These are phyloP conservation scores for Artibeus lituratus DNA, from an alignment of 2,797 vertebrate genomes.

Conservation along the genomic window DNA sequence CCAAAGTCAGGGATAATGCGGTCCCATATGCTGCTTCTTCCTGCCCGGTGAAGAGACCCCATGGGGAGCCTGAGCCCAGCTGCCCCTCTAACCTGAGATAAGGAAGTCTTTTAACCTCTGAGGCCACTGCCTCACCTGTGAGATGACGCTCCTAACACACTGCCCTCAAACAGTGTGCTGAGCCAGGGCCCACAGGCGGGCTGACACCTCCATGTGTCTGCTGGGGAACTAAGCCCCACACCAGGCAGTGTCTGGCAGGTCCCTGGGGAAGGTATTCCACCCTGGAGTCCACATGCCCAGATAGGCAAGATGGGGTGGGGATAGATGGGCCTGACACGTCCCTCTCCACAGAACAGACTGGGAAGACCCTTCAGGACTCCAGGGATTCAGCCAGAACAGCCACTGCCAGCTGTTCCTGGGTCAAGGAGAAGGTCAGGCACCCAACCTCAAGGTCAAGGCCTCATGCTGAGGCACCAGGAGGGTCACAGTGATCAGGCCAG, in stretches of 20 bases:
- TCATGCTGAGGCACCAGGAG: neutral
- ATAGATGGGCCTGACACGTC: neutral
- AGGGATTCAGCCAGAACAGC: neutral
- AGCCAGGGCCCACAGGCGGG: neutral
- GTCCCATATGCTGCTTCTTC: neutral
- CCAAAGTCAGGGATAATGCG: neutral
- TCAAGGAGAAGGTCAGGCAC: neutral
- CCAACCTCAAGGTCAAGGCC: neutral
- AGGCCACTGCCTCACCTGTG: neutral
- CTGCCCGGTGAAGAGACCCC: neutral
- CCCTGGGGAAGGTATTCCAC: neutral
- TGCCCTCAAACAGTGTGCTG: neutral
- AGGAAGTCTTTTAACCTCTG: neutral
- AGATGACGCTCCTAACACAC: neutral
- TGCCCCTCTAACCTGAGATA: neutral
- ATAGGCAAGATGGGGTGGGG: neutral
- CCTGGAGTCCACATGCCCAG: neutral
- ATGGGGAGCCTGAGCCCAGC: neutral
- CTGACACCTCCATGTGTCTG: fast-evolving
- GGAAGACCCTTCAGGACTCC: neutral
- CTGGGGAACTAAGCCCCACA: neutral
- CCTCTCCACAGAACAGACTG: neutral
- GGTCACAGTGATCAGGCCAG: neutral
- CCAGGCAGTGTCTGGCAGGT: neutral
- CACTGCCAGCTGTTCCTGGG: neutral